These are phyloP conservation scores for Microctonus brassicae DNA, from an alignment of 2,888 invertebrate species.

Conservation along the genomic window DNA sequence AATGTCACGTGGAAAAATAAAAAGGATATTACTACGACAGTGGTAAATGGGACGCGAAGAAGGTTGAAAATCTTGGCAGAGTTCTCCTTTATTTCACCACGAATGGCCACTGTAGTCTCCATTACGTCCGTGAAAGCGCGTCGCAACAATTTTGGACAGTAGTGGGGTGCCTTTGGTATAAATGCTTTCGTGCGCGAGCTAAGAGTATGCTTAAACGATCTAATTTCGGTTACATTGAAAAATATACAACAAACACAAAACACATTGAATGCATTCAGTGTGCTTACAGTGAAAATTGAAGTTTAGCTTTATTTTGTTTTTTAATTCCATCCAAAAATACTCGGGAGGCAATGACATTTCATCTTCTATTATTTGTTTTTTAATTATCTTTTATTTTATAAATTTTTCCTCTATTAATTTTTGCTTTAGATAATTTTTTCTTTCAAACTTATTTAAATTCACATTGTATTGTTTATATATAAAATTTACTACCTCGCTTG, in stretches of 20 bases:
- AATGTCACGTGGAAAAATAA: conserved; percentile 1
- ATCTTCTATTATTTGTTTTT: neutral
- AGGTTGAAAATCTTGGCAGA: conserved; percentile 46
- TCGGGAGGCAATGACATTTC: neutral
- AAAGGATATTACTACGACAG: conserved; percentile 5
- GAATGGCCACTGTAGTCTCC: conserved; percentile 43
- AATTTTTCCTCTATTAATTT: neutral
- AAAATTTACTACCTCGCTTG: neutral
- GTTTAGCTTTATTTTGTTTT: neutral
- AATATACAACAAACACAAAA: no score
- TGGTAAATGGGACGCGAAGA: conserved; percentile 50
- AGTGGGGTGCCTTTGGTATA: conserved; percentile 21
- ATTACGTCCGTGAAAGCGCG: conserved; percentile 44
- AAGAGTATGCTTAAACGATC: conserved; percentile 41
- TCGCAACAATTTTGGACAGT: conserved; percentile 45
- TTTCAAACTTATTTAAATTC: no score
- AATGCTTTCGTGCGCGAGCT: conserved; percentile 36
- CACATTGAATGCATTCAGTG: neutral
- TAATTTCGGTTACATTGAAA: conserved; percentile 43
- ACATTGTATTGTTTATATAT: neutral
- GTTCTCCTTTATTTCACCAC: conserved; percentile 22
- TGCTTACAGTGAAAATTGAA: neutral
- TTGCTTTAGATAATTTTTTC: neutral
- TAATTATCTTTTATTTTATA: neutral
- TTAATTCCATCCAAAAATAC: neutral